Conservation (phyloP, 2,797 vertebrate genomes). For the Gobionotothen gibberifrons region DNA sequence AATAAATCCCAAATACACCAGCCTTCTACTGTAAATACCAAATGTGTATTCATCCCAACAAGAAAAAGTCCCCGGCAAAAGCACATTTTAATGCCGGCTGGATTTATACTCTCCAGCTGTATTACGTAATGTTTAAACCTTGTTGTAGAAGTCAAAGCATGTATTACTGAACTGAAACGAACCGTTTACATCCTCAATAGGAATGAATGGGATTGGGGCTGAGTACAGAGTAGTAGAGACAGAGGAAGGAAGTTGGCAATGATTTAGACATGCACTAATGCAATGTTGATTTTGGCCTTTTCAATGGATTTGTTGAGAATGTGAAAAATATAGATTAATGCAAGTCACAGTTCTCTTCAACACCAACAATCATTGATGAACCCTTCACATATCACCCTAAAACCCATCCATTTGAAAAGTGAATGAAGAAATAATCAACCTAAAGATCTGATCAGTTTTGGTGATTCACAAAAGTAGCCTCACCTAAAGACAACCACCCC, state of each 20-base stretch:
- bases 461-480: not conserved
- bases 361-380: no score
- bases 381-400: no score
- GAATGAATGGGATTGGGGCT: not conserved
- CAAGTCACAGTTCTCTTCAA: no score
- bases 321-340: no score
- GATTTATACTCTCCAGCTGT: not conserved
- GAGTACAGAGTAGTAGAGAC: not conserved
- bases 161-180: not conserved
- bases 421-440: not conserved
- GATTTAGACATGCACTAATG: no score
- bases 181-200: not conserved
- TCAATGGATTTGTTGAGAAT: no score
- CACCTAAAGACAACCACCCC: not conserved
- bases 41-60: not conserved
- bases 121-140: no score
- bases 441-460: not conserved
- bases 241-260: no score
- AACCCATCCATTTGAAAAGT: no score
- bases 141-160: not conserved
- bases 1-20: not conserved
- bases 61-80: slow-evolving; percentile 1
- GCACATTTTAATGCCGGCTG: not conserved
- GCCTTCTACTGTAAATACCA: not conserved
- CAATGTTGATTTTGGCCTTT: no score